These are phyloP conservation scores for Hemistola chrysoprasaria DNA, from an alignment of 2,888 invertebrate species.

Conservation along the genomic window DNA sequence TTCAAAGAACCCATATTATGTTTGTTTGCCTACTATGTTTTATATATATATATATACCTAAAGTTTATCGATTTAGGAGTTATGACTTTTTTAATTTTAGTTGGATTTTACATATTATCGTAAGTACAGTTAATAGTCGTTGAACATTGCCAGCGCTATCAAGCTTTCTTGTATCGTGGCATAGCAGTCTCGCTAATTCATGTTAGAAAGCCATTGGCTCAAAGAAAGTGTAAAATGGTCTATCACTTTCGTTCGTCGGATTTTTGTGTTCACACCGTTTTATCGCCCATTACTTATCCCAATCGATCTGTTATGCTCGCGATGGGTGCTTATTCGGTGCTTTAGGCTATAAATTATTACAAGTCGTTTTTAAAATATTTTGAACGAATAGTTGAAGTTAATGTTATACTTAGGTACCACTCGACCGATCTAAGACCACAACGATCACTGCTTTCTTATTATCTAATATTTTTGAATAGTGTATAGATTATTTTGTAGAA, in stretches of 20 bases:
- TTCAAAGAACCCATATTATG: too few species aligned
- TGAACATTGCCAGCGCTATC: slow-evolving; percentile 7
- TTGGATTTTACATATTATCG: too few species aligned
- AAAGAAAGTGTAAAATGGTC: slow-evolving; percentile 62
- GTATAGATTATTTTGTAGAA: too few species aligned
- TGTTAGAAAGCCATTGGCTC: slow-evolving; percentile 65
- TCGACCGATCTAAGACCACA: too few species aligned
- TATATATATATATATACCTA: too few species aligned
- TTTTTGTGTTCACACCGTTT: slow-evolving; percentile 38
- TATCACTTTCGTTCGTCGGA: slow-evolving; percentile 55
- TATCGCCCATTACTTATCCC: slow-evolving; percentile 34
- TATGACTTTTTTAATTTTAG: too few species aligned
- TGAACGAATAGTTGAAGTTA: slow-evolving; percentile 3
- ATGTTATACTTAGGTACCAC: too few species aligned
- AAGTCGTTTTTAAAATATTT: slow-evolving; percentile 16
- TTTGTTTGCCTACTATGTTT: too few species aligned
- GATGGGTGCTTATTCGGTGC: slow-evolving; percentile 29
- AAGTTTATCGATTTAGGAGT: too few species aligned
- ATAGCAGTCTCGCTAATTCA: slow-evolving; percentile 47
- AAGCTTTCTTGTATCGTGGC: slow-evolving; percentile 28
- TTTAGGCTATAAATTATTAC: slow-evolving; percentile 20
- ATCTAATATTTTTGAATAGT: too few species aligned
- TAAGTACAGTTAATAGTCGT: slow-evolving; percentile 4
- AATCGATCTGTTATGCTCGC: slow-evolving; percentile 38
- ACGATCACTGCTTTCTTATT: too few species aligned